Evolutionary conservation across 1,140 invertebrate species (phyloP).

Genomic region (Drosophila elegans): DNA sequence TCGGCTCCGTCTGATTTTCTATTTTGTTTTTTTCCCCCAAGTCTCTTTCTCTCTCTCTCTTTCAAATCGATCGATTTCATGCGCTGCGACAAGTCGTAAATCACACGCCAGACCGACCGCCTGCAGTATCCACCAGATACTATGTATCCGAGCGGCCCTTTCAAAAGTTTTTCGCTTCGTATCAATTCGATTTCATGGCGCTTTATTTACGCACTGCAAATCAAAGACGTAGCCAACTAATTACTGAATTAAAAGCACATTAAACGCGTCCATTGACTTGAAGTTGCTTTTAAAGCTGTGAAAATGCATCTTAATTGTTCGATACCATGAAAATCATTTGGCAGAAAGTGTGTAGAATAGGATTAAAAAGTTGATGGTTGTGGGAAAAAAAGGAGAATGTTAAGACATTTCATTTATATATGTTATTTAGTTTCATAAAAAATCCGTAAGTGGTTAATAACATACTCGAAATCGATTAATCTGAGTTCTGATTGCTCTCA

Average conservation of each 20-base stretch:
- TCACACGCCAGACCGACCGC: slow-evolving; percentile 61
- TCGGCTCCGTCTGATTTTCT: slow-evolving; percentile 44
- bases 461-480: slow-evolving; percentile 21
- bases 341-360: slow-evolving; percentile 52
- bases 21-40: slow-evolving; percentile 17
- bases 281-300: slow-evolving; percentile 36
- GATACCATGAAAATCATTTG: slow-evolving; percentile 19
- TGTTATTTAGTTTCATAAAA: background rate
- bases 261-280: slow-evolving; percentile 44
- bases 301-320: slow-evolving; percentile 63
- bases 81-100: slow-evolving; percentile 75
- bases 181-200: slow-evolving; percentile 57
- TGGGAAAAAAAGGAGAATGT: slow-evolving; percentile 20
- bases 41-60: slow-evolving; percentile 23
- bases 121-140: slow-evolving; percentile 54
- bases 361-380: slow-evolving; percentile 31
- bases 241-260: slow-evolving; percentile 78
- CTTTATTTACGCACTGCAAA: slow-evolving; percentile 51
- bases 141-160: slow-evolving; percentile 15
- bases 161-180: slow-evolving; percentile 28
- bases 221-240: slow-evolving; percentile 51
- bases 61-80: slow-evolving; percentile 77
- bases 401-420: background rate
- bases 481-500: slow-evolving; percentile 11
- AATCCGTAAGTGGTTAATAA: slow-evolving; percentile 5